These are phyloP conservation scores for Nannobrachium achirus DNA, from an alignment of 2,113 vertebrate genomes.

Conservation along the genomic window DNA sequence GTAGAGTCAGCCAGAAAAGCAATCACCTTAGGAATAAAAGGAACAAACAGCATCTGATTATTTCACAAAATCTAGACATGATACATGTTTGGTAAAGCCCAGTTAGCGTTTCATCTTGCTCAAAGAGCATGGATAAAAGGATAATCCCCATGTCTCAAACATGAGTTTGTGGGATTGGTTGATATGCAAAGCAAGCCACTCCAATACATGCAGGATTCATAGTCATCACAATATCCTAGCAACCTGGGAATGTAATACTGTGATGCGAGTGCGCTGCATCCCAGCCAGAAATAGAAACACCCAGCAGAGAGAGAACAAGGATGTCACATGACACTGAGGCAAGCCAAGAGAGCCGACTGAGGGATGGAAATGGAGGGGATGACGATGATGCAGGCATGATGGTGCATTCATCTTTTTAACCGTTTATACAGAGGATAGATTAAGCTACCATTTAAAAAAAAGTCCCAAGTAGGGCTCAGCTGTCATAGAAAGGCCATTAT, in stretches of 20 bases:
- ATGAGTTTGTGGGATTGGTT: conserved; percentile 33
- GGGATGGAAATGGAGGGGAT: neutral
- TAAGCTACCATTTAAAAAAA: conserved; percentile 7
- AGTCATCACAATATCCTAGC: conserved; percentile 62
- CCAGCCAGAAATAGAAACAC: conserved; percentile 68
- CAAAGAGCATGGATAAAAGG: conserved; percentile 31
- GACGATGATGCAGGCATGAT: conserved; percentile 11
- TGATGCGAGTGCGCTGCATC: conserved; percentile 58
- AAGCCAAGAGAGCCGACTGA: conserved; percentile 28
- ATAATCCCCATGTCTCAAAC: neutral
- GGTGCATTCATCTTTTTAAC: neutral
- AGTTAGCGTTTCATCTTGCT: conserved; percentile 10
- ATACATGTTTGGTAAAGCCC: conserved; percentile 7
- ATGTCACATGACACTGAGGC: conserved; percentile 51
- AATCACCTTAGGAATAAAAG: neutral
- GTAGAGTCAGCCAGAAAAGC: conserved; percentile 19
- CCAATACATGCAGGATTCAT: conserved; percentile 13
- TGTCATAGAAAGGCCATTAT: conserved; percentile 9
- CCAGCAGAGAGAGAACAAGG: conserved; percentile 48
- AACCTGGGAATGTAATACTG: conserved; percentile 67
- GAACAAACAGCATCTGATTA: neutral
- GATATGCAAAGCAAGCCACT: conserved; percentile 55
- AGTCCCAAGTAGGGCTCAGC: neutral
- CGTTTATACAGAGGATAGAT: conserved; percentile 17
- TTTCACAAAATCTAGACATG: conserved; percentile 5